Conservation (phyloP, 2,113 vertebrate species). For the Oenanthe oenanthe region DNA sequence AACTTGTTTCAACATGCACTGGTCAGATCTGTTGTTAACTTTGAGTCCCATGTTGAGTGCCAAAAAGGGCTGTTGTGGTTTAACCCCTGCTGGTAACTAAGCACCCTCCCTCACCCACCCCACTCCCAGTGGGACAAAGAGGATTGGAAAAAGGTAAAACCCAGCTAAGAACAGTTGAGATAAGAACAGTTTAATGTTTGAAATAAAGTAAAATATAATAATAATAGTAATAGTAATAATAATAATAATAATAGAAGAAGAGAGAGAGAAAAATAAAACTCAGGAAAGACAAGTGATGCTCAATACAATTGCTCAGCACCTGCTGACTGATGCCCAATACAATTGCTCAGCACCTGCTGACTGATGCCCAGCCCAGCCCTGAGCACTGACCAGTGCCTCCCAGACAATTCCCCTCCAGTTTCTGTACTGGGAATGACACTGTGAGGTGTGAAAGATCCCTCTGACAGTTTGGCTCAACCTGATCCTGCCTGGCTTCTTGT, state of each 20-base stretch:
- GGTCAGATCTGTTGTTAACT: background rate
- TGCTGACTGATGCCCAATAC: background rate
- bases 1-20: background rate
- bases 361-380: background rate
- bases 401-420: background rate
- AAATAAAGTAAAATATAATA: slow-evolving; percentile 10
- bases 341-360: background rate
- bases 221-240: background rate
- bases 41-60: fast-evolving
- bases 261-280: background rate
- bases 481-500: background rate
- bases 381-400: background rate
- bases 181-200: slow-evolving; percentile 8
- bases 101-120: background rate
- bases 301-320: background rate
- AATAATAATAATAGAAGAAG: background rate
- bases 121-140: background rate
- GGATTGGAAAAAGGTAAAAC: background rate
- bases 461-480: background rate
- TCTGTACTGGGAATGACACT: background rate
- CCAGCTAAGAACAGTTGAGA: background rate
- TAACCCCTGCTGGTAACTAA: background rate
- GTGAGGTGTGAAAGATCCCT: background rate
- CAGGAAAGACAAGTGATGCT: background rate
- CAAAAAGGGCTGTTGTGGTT: background rate